Base-by-base conservation (phyloP, 2,888 invertebrate species). In the Cylindroiulus punctatus region DNA sequence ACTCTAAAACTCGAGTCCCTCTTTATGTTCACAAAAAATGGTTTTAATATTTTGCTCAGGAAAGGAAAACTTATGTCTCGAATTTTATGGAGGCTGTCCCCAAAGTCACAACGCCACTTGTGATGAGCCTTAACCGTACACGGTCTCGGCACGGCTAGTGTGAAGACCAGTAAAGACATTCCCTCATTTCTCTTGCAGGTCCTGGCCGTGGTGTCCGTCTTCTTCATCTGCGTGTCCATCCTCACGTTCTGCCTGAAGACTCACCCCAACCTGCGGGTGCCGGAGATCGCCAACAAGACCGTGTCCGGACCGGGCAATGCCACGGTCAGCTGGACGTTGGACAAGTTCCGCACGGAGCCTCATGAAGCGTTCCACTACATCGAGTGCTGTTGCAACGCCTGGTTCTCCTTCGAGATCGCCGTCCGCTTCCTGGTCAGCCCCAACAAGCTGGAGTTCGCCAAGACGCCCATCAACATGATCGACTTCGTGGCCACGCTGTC, bases 161-260 rank as follows among this genome's bases (percentile, higher is more conserved):
- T n/a, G n/a, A n/a, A n/a, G n/a, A n/a, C n/a, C n/a, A n/a, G n/a
- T n/a, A n/a, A n/a, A n/a, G n/a, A n/a, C n/a, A n/a, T n/a, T n/a
- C n/a, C n/a, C n/a, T n/a, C n/a, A n/a, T n/a, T n/a, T n/a, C n/a
- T n/a, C n/a, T n/a, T n/a, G n/a, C 95, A 99, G 98, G 96, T 98
- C 90, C 96, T 99, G 91, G 98, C 98, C 89, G 96, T 98, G 89
- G 95, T 98, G 91, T 99, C 98, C 89, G 98, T 99, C 90, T 98
- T 99, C 93, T 99, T 99, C 94, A 99, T 99, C 92, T 97, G 98
- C 93, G 96, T 98, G 89, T 99, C 99, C 89, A 99, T 99, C 91
- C 93, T 99, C 92, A 98, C 99, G 89, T 99, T 99, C 93, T 99
- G 99, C 93, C 94, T 99, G 91, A 99, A 99, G 93, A 99, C 99